Evolutionary conservation across 2,888 invertebrate species (phyloP), one percentile per base, ranked within the genome.

Genomic region (Drosophila ezoana): DNA sequence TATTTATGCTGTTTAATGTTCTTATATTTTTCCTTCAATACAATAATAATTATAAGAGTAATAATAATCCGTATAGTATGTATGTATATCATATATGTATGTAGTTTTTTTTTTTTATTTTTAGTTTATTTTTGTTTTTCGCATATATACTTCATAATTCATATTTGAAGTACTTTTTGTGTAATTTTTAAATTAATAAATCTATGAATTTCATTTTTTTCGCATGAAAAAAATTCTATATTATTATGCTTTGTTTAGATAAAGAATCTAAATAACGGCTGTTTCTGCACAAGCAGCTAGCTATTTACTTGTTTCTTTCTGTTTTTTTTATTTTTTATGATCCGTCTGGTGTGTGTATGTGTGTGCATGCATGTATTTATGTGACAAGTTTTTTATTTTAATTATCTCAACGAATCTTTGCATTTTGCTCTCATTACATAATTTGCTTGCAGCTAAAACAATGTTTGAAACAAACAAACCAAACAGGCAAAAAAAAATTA

Each of bases 11-110:
- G 87, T 88, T 88, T 91, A 90, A 85, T 85, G 89, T 84, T 87
- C 77, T 89, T 89, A 84, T 89, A 84, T 89, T 83, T 90, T 89
- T 81, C 74, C 79, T 89, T 90, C 90, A 90, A 90, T 90, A 90
- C 90, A 90, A 90, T 90, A 90, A 90, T 89, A 89, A 89, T 88
- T 89, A 88, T 88, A 87, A 89, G 90, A 87, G 90, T 82, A 89
- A 83, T 87, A 90, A 85, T 86, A 86, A 88, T 88, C 87, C 81
- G 87, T 81, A 87, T 90, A 90, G 90, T 90, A 90, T 88, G 81
- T 86, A 78, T 85, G 82, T 87, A 87, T 83, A 85, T 89, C 80
- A 84, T 90, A 90, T 89, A 87, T 89, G 79, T 91, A 87, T 81
- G 74, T 73, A 78, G 82, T 75, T 77, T 60, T 69, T 76, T 76